Evolutionary conservation across 2,113 vertebrate species (phyloP).

Genomic region (Ceyx melanurus): DNA sequence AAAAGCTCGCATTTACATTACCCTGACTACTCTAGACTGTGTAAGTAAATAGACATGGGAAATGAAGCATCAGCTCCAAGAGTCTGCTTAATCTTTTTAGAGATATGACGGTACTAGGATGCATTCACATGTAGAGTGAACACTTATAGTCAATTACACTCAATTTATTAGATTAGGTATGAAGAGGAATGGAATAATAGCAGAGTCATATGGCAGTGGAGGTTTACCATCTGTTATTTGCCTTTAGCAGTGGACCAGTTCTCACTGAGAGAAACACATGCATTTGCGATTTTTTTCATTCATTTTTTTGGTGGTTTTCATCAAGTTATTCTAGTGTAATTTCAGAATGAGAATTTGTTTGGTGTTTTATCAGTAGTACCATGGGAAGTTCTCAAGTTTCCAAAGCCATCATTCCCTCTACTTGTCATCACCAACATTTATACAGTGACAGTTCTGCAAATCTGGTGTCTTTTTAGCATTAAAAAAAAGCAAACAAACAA

Average conservation of each 20-base stretch:
- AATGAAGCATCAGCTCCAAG: background rate
- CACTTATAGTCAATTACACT: constrained; percentile 46
- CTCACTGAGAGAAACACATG: background rate
- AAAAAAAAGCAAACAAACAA: background rate
- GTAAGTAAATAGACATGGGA: background rate
- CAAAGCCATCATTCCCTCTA: background rate
- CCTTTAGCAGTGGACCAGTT: constrained; percentile 32
- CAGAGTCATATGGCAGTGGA: constrained; percentile 41
- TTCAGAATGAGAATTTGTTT: background rate
- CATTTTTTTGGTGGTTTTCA: background rate
- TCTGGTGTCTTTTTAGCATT: background rate
- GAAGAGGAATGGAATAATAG: constrained; percentile 30
- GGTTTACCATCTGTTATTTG: constrained; percentile 42
- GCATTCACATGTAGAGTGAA: background rate
- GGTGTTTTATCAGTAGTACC: background rate
- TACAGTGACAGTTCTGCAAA: background rate
- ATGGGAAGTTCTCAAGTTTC: background rate
- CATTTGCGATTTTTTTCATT: background rate
- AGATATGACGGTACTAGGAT: background rate
- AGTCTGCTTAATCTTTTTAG: background rate
- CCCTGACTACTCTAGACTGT: background rate
- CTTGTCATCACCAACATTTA: background rate
- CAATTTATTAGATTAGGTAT: constrained; percentile 45
- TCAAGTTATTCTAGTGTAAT: background rate
- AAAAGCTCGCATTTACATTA: background rate